A percentile compares a stretch with the other conserved stretches of the same genome.
phyloP scores from a whole-genome alignment of 2,113 vertebrate species.

The Centrocercus urophasianus region DNA sequence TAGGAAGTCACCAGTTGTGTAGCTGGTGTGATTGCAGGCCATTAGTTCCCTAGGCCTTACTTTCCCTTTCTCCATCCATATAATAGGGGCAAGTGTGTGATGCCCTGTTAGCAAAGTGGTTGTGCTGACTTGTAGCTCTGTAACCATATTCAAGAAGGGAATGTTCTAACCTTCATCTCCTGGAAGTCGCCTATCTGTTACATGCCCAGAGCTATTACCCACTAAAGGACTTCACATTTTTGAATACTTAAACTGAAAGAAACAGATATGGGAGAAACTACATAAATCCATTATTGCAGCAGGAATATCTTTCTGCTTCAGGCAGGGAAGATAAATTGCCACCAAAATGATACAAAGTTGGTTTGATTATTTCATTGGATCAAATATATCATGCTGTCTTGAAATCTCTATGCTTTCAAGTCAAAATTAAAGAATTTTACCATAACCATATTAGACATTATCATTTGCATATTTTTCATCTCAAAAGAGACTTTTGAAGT shows the following conservation, averaged over 20 bases:
- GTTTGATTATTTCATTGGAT: constrained; percentile 81
- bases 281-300: constrained; percentile 76
- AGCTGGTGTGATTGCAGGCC: not conserved
- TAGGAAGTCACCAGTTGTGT: not conserved
- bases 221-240: constrained; percentile 63
- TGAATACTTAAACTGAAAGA: constrained; percentile 71
- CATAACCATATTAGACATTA: constrained; percentile 75
- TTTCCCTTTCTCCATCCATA: not conserved
- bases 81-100: not conserved
- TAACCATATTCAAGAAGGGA: not conserved
- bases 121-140: constrained; percentile 45
- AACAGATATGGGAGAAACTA: constrained; percentile 70
- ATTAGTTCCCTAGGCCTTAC: not conserved
- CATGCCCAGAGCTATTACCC: constrained; percentile 39
- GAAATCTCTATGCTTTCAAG: constrained; percentile 78
- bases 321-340: constrained; percentile 80
- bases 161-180: constrained; percentile 44
- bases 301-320: constrained; percentile 77
- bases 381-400: constrained; percentile 76
- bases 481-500: constrained; percentile 74
- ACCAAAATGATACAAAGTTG: constrained; percentile 73
- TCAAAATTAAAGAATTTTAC: constrained; percentile 80
- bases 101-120: not conserved
- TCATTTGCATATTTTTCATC: constrained; percentile 81
- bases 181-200: constrained; percentile 44